Evolutionary conservation across 2,113 vertebrate species (phyloP).

Genomic region (Takifugu flavidus): DNA sequence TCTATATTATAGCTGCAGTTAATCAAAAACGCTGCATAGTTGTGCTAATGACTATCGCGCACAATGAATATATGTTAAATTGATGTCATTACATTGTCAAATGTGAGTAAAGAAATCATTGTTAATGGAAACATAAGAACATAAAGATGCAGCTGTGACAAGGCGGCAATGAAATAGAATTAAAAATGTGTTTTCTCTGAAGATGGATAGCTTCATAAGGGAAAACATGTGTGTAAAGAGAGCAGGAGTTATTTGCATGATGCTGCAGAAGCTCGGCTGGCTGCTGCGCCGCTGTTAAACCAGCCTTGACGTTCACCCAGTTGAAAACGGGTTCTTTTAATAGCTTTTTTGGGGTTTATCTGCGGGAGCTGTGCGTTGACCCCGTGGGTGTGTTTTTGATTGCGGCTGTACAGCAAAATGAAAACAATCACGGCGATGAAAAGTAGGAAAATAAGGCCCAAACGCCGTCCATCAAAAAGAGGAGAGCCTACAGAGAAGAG

Average conservation of each 20-base stretch:
- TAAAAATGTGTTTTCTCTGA: background rate
- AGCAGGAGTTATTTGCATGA: too few relatives aligned
- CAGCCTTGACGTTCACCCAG: slow-evolving; percentile 35
- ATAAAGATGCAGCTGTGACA: background rate
- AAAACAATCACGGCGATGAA: slow-evolving; percentile 21
- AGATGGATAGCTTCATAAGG: too few relatives aligned
- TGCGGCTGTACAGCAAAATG: slow-evolving; percentile 12
- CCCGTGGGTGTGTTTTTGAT: too few relatives aligned
- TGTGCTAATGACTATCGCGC: too few relatives aligned
- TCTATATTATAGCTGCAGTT: too few relatives aligned
- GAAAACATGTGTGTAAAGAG: too few relatives aligned
- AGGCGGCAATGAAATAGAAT: background rate
- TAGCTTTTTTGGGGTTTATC: slow-evolving; percentile 42
- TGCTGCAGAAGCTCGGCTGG: background rate
- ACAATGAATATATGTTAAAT: background rate
- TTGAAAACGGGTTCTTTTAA: slow-evolving; percentile 42
- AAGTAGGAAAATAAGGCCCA: slow-evolving; percentile 35
- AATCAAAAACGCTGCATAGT: too few relatives aligned
- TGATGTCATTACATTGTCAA: background rate
- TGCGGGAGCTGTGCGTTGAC: slow-evolving; percentile 3
- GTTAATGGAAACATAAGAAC: background rate
- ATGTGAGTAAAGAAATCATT: background rate
- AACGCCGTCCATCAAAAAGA: slow-evolving; percentile 10
- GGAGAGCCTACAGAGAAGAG: slow-evolving; percentile 1
- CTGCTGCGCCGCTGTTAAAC: slow-evolving; percentile 32